Percentiles rank a stretch among this genome's conserved stretches.
Conservation (phyloP, 2,888 invertebrate genomes). For the Eudemis profundana region DNA sequence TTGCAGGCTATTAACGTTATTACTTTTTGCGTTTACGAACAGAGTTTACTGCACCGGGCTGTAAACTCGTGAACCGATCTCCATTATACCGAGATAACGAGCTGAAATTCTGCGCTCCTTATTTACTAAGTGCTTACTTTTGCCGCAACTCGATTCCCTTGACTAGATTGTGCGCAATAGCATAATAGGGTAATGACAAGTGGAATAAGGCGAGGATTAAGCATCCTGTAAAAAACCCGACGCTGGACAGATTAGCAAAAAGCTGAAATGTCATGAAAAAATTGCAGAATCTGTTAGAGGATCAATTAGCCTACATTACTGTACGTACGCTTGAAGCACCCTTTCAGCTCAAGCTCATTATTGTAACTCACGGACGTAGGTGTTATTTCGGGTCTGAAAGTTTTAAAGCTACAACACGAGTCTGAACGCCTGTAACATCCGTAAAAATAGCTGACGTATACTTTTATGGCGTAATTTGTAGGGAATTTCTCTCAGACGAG, state of each 20-base stretch:
- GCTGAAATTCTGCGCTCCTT: slow-evolving; percentile 22
- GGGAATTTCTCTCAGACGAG: background rate
- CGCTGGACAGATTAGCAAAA: background rate
- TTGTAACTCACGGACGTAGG: background rate
- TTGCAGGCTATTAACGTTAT: slow-evolving; percentile 6
- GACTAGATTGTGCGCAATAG: slow-evolving; percentile 19
- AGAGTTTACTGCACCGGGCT: slow-evolving; percentile 3
- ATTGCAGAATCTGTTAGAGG: background rate
- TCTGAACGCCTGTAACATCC: background rate
- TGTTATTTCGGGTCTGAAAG: background rate
- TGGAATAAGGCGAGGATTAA: slow-evolving; percentile 1
- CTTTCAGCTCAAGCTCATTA: background rate
- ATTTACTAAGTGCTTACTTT: slow-evolving; percentile 22
- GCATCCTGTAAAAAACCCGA: too few relatives aligned
- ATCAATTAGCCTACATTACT: background rate
- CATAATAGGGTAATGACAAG: slow-evolving; percentile 4
- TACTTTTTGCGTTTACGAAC: background rate
- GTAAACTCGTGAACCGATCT: slow-evolving; percentile 15
- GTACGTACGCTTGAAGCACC: background rate
- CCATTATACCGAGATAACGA: slow-evolving; percentile 23
- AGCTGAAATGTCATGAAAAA: background rate
- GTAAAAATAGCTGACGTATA: slow-evolving; percentile 12
- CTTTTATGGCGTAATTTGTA: slow-evolving; percentile 14
- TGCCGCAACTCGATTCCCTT: slow-evolving; percentile 21
- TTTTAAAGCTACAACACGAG: background rate